These are phyloP conservation scores for Helicolenus hilgendorfi DNA, from an alignment of 2,797 vertebrate species.

Conservation along the genomic window DNA sequence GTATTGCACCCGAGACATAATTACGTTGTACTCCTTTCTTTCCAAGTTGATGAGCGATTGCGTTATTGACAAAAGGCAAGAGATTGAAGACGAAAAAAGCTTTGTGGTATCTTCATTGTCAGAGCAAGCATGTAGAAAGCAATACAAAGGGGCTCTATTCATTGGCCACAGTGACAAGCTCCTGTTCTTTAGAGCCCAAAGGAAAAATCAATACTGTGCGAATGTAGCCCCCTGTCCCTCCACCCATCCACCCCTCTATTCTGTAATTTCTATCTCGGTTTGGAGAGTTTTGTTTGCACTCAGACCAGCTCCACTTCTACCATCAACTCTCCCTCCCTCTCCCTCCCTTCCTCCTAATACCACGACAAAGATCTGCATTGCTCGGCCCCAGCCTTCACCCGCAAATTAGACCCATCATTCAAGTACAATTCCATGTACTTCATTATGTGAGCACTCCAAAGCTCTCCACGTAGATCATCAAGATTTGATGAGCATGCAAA, in stretches of 20 bases:
- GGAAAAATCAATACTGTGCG: conserved; percentile 78
- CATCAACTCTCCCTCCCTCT: background rate
- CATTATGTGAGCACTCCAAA: conserved; percentile 13
- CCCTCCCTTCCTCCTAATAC: background rate
- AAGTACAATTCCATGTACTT: conserved; percentile 31
- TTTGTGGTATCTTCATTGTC: conserved; percentile 72
- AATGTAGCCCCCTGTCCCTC: conserved; percentile 59
- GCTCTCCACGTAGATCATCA: conserved; percentile 27
- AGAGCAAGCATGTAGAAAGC: conserved; percentile 61
- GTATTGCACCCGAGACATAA: conserved; percentile 19
- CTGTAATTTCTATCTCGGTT: conserved; percentile 69
- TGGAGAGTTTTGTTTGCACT: conserved; percentile 66
- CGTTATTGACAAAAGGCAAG: conserved; percentile 51
- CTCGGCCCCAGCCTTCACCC: background rate
- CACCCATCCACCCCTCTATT: conserved; percentile 36
- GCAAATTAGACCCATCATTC: conserved; percentile 32
- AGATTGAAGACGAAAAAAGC: conserved; percentile 41
- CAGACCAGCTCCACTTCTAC: conserved; percentile 37
- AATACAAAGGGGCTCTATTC: conserved; percentile 70
- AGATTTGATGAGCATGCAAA: conserved; percentile 45
- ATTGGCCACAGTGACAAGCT: conserved; percentile 68
- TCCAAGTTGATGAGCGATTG: conserved; percentile 50
- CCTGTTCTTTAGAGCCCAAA: conserved; percentile 67
- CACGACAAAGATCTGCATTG: conserved; percentile 18
- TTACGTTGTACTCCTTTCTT: conserved; percentile 22